Evolutionary conservation across 2,113 vertebrate genomes (phyloP).

Genomic region (Trachemys scripta): DNA sequence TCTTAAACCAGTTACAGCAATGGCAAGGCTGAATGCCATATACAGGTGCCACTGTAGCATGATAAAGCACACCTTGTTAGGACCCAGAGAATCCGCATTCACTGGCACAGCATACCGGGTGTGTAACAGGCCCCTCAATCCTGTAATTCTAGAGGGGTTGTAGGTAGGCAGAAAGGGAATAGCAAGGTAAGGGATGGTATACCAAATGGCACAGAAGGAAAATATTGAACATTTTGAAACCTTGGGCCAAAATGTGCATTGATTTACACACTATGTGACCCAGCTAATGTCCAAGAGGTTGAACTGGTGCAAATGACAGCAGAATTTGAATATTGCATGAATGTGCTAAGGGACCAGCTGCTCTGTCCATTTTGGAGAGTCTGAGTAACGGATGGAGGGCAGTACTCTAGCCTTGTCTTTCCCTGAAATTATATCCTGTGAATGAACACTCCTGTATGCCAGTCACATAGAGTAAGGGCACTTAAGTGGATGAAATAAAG

Average conservation of each 20-base stretch:
- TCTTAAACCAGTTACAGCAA: background rate
- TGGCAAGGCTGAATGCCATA: background rate
- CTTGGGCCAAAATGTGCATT: rapidly evolving
- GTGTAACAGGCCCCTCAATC: too few species aligned
- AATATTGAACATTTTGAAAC: background rate
- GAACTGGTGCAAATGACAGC: background rate
- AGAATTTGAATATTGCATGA: background rate
- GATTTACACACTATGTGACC: rapidly evolving
- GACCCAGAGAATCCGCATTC: rapidly evolving
- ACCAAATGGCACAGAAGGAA: background rate
- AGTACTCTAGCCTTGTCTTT: background rate
- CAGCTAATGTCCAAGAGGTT: background rate
- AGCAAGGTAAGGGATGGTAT: rapidly evolving
- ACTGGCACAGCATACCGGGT: background rate
- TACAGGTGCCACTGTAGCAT: background rate
- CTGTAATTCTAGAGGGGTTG: background rate
- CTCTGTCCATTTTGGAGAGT: background rate
- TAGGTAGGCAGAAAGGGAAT: rapidly evolving
- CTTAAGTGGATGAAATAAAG: background rate
- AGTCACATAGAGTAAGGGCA: background rate
- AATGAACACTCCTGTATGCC: background rate
- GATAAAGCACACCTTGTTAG: background rate
- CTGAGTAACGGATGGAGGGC: background rate
- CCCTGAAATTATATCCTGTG: background rate
- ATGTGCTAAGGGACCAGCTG: background rate